A percentile compares a stretch with the other conserved stretches of the same genome.
Evolutionary conservation across 2,888 invertebrate species (phyloP).

Genomic region (Dasypolia templi): DNA sequence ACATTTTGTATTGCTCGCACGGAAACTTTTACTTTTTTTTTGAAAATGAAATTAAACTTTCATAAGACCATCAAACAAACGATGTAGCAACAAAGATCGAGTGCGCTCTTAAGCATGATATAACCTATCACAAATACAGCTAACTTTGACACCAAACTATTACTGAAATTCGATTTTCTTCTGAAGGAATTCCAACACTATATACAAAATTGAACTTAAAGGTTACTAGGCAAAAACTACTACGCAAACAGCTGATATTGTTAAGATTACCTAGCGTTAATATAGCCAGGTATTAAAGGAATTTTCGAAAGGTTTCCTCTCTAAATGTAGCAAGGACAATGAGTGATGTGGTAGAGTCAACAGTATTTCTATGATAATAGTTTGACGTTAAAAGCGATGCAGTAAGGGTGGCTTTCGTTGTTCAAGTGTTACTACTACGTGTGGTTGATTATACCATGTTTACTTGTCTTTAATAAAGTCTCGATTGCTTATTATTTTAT

Average conservation of each 20-base stretch:
- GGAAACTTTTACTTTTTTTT: no score
- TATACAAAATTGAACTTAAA: slow-evolving; percentile 20
- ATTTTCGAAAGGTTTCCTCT: slow-evolving; percentile 82
- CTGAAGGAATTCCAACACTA: slow-evolving; percentile 20
- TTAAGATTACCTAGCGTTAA: slow-evolving; percentile 40
- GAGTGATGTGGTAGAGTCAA: slow-evolving; percentile 46
- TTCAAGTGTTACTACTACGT: neutral
- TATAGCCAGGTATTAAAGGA: slow-evolving; percentile 65
- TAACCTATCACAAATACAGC: slow-evolving; percentile 7
- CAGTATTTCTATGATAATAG: no score
- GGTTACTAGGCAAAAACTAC: slow-evolving; percentile 42
- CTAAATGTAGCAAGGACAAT: slow-evolving; percentile 81
- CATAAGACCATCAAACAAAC: slow-evolving; percentile 24
- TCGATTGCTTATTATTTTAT: slow-evolving; percentile 58
- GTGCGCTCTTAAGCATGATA: neutral
- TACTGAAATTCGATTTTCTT: slow-evolving; percentile 52
- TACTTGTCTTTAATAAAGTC: slow-evolving; percentile 12
- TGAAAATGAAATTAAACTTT: no score
- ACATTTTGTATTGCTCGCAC: no score
- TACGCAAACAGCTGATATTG: slow-evolving; percentile 43
- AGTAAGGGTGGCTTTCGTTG: neutral
- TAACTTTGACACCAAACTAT: slow-evolving; percentile 15
- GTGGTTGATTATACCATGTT: slow-evolving; percentile 18
- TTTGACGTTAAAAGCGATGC: neutral
- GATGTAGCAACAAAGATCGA: neutral